Conservation (phyloP, 1,140 invertebrate genomes). For the Halictus rubicundus region DNA sequence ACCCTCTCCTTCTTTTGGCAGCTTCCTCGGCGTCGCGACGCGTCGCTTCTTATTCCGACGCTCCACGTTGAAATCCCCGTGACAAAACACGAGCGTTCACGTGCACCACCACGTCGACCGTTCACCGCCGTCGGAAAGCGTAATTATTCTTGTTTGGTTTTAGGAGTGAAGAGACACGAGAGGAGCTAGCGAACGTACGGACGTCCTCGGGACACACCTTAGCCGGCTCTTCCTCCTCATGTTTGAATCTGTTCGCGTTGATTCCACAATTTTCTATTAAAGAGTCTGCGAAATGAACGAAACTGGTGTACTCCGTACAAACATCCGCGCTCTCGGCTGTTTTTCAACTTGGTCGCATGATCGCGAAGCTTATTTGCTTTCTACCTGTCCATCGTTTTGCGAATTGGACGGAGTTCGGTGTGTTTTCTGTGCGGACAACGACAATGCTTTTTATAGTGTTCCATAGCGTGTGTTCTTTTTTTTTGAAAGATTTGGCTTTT, state of each 20-base stretch:
- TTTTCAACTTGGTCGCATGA: too few species aligned
- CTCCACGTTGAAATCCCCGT: slow-evolving; percentile 52
- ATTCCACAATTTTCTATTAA: background rate
- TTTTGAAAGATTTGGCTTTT: too few species aligned
- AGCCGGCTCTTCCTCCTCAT: background rate
- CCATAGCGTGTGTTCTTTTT: too few species aligned
- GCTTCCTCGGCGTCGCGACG: background rate
- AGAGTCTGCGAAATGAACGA: slow-evolving; percentile 25
- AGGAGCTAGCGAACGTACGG: slow-evolving; percentile 14
- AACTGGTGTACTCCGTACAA: background rate
- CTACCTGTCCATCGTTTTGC: too few species aligned
- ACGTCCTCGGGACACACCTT: background rate
- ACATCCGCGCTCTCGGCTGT: too few species aligned
- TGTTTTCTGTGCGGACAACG: too few species aligned
- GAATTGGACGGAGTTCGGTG: too few species aligned
- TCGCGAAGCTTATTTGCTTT: too few species aligned
- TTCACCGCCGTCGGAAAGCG: too few species aligned
- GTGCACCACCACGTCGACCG: too few species aligned
- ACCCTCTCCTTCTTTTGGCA: background rate
- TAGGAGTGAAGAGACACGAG: slow-evolving; percentile 52
- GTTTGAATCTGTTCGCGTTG: background rate
- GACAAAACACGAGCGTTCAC: background rate
- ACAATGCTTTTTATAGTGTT: too few species aligned
- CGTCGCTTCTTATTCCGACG: slow-evolving; percentile 18
- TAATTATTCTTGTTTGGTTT: slow-evolving; percentile 24